phyloP scores from a whole-genome alignment of 1,140 invertebrate genomes.

The Amyelois transitella region DNA sequence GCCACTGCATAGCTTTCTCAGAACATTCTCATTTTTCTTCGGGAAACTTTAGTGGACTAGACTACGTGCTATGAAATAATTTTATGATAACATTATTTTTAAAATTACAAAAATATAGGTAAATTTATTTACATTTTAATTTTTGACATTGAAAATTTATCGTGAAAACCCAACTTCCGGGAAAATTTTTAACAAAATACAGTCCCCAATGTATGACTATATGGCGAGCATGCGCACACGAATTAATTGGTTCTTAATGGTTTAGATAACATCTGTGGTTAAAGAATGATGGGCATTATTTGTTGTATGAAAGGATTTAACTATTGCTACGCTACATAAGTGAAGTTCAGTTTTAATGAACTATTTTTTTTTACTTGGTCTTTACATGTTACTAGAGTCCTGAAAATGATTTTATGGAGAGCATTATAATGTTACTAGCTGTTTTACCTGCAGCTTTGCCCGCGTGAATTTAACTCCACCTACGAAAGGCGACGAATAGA shows the following conservation, averaged over 20 bases:
- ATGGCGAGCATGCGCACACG: not conserved
- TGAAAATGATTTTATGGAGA: no score
- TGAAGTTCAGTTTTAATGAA: no score
- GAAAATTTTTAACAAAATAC: constrained; percentile 7
- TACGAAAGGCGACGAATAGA: no score
- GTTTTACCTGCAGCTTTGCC: no score
- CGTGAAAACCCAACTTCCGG: constrained; percentile 12
- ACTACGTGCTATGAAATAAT: not conserved
- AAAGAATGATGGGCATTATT: not conserved
- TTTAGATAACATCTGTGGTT: not conserved
- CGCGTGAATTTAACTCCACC: no score
- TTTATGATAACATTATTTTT: no score
- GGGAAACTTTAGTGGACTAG: constrained; percentile 1
- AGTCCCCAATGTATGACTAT: not conserved
- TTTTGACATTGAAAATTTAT: no score
- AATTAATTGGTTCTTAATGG: constrained; percentile 13
- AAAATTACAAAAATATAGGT: no score
- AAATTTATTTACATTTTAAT: no score
- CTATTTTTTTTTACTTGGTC: no score
- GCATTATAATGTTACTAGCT: no score
- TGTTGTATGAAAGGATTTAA: not conserved
- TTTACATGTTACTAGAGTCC: no score
- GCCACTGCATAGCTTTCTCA: constrained; percentile 11
- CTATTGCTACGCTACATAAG: not conserved
- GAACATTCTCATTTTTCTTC: not conserved